phyloP scores from a whole-genome alignment of 2,113 vertebrate genomes.

The Lasiurus cinereus region DNA sequence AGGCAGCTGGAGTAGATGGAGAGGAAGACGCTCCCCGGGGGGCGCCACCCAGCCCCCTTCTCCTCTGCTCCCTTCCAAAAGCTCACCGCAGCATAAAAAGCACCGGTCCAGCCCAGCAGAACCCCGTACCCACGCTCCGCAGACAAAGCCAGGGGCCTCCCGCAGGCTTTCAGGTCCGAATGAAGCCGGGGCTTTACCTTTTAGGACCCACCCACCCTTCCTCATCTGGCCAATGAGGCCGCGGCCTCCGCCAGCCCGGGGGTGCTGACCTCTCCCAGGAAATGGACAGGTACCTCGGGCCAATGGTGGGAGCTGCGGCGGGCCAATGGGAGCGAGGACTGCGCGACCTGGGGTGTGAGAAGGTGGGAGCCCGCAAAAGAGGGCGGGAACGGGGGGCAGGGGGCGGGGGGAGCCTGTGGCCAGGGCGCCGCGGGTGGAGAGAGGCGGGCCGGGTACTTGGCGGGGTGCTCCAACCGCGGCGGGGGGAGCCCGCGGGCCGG shows the following conservation, averaged over 20 bases:
- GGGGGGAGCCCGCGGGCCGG: neutral
- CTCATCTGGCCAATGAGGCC: constrained; percentile 11
- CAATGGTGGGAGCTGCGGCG: constrained; percentile 59
- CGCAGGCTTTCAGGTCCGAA: neutral
- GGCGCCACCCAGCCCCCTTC: neutral
- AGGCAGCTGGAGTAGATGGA: neutral
- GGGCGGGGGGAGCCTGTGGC: neutral
- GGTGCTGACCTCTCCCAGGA: constrained; percentile 47
- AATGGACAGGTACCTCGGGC: constrained; percentile 70
- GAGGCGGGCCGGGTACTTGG: neutral
- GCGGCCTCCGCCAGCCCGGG: neutral
- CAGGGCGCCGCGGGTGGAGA: neutral
- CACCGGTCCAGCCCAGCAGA: neutral
- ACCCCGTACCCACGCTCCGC: neutral
- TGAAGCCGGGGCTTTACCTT: constrained; percentile 22
- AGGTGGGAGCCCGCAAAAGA: neutral
- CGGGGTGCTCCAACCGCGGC: neutral
- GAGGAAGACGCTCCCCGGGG: neutral
- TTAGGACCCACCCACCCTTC: constrained; percentile 15
- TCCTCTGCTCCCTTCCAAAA: neutral
- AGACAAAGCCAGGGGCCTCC: constrained; percentile 59
- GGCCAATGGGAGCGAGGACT: constrained; percentile 62
- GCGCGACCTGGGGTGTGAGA: constrained; percentile 62
- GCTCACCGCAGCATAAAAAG: neutral
- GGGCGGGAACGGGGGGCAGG: neutral